Evolutionary conservation across 2,797 vertebrate species (phyloP).

Genomic region (Sebastolobus alascanus): DNA sequence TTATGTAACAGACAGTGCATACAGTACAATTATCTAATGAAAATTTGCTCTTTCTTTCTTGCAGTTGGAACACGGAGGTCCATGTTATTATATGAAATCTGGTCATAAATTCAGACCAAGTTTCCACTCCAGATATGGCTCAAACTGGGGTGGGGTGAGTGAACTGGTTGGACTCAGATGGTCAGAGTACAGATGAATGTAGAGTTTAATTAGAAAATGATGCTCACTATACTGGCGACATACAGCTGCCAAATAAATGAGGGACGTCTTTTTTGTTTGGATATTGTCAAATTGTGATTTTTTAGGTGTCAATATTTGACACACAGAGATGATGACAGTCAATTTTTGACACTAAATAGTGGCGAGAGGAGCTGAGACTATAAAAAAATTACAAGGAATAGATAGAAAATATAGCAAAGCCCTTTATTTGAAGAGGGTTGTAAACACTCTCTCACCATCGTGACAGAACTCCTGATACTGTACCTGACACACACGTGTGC

Average conservation of each 20-base stretch:
- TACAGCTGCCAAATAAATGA: neutral
- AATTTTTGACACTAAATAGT: neutral
- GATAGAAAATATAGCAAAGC: neutral
- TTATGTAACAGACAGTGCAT: constrained; percentile 36
- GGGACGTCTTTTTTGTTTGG: neutral
- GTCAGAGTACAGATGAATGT: neutral
- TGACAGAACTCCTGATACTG: neutral
- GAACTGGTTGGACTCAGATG: constrained; percentile 2
- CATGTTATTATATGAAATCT: constrained; percentile 35
- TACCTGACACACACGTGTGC: neutral
- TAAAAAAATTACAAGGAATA: neutral
- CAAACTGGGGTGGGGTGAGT: neutral
- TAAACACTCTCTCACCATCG: neutral
- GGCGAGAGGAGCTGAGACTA: neutral
- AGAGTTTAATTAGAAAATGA: neutral
- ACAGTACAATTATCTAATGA: neutral
- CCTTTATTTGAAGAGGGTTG: neutral
- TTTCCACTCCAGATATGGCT: constrained; percentile 61
- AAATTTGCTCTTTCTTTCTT: neutral
- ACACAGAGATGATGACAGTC: neutral
- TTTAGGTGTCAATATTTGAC: neutral
- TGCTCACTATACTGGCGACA: neutral
- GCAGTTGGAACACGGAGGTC: constrained; percentile 2
- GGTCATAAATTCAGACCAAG: constrained; percentile 34
- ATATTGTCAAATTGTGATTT: neutral